These are phyloP conservation scores for Ptilorrhoa leucosticta DNA, from an alignment of 2,113 vertebrate species.

Conservation along the genomic window DNA sequence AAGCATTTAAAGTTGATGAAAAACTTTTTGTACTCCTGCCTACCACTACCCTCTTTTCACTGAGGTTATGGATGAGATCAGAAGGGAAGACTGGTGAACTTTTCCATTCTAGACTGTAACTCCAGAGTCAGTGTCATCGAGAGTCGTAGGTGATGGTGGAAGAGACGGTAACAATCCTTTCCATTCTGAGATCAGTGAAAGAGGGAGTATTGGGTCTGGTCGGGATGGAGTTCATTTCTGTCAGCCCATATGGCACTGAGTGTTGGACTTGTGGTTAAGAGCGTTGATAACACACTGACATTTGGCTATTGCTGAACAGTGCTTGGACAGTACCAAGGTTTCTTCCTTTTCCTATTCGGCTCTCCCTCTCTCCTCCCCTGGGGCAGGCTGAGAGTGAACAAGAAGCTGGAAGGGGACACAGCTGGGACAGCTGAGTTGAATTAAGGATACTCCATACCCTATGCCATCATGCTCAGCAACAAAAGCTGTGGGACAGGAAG, in stretches of 20 bases:
- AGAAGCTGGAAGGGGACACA: not conserved
- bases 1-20: not conserved
- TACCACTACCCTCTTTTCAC: not conserved
- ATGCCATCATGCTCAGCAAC: not conserved
- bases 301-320: not conserved
- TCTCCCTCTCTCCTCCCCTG: not conserved
- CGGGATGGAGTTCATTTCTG: not conserved
- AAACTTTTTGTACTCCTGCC: not conserved
- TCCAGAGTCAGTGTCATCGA: not conserved
- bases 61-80: not conserved
- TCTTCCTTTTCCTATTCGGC: not conserved
- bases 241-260: not conserved
- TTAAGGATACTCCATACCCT: not conserved
- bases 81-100: not conserved
- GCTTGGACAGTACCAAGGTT: not conserved
- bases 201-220: not conserved
- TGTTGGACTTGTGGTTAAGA: not conserved
- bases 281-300: not conserved
- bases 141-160: fast-evolving
- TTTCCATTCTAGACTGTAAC: not conserved
- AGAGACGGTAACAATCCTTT: not conserved
- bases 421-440: not conserved
- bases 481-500: not conserved
- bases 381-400: not conserved
- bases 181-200: not conserved